These are phyloP conservation scores for Aulostomus chinensis DNA, from an alignment of 2,797 vertebrate genomes.

Conservation along the genomic window DNA sequence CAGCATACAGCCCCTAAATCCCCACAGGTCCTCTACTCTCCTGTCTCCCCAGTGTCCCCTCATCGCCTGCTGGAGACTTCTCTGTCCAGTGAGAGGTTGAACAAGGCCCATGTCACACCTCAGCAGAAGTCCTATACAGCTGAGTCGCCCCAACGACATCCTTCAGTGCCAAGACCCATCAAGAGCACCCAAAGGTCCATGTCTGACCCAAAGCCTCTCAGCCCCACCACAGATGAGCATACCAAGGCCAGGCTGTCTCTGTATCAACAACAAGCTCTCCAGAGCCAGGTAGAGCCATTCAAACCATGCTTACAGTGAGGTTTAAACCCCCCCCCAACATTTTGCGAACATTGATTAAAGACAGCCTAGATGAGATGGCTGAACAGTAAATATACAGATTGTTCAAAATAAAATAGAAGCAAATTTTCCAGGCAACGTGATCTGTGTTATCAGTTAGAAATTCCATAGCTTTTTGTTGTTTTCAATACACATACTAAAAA, in stretches of 20 bases:
- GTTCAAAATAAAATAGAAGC: neutral
- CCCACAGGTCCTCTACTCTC: constrained; percentile 97
- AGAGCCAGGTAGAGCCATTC: constrained; percentile 88
- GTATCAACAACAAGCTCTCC: constrained; percentile 93
- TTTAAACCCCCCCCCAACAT: no score
- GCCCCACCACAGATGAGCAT: constrained; percentile 94
- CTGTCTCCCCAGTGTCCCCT: constrained; percentile 94
- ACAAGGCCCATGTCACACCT: constrained; percentile 96
- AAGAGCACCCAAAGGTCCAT: constrained; percentile 97
- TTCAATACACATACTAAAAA: no score
- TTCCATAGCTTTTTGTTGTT: no score
- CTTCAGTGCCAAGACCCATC: constrained; percentile 92
- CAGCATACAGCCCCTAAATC: constrained; percentile 87
- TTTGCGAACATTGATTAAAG: no score
- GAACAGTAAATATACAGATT: neutral
- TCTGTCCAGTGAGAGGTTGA: constrained; percentile 93
- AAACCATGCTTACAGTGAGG: constrained; percentile 2
- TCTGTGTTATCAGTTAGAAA: no score
- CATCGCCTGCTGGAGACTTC: constrained; percentile 92
- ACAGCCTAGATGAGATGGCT: neutral
- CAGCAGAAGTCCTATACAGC: constrained; percentile 94
- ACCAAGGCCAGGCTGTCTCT: constrained; percentile 93
- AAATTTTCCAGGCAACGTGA: neutral
- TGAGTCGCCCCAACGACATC: constrained; percentile 89
- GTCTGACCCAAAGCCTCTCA: constrained; percentile 97